Conservation (phyloP, 2,888 invertebrate species). For the Synergus laeviventris region DNA sequence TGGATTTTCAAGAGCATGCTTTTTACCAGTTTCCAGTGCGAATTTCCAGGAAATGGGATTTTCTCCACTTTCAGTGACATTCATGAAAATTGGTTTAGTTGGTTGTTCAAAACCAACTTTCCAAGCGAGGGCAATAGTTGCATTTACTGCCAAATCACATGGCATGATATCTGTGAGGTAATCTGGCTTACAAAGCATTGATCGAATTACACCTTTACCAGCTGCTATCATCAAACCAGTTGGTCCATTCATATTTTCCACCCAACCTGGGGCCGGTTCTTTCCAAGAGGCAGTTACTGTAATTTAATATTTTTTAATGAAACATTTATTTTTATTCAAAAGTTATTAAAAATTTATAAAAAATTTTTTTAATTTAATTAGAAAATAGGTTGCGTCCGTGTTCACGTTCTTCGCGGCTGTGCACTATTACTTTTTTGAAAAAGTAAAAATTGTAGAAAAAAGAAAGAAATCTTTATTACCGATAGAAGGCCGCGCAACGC, state of each 20-base stretch:
- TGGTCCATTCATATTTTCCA: constrained; percentile 93
- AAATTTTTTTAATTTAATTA: too few relatives aligned
- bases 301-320: constrained; percentile 58
- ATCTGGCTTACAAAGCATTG: constrained; percentile 85
- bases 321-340: not conserved
- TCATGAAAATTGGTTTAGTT: constrained; percentile 81
- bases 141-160: constrained; percentile 88
- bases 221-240: constrained; percentile 89
- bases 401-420: too few relatives aligned
- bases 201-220: constrained; percentile 90
- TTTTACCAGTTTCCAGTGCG: constrained; percentile 83
- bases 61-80: constrained; percentile 86
- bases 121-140: constrained; percentile 86
- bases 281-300: constrained; percentile 87
- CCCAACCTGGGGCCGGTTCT: constrained; percentile 92
- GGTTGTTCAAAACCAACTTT: constrained; percentile 77
- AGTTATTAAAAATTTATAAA: too few relatives aligned
- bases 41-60: constrained; percentile 92
- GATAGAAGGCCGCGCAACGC: constrained; percentile 93
- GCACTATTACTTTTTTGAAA: too few relatives aligned
- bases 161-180: constrained; percentile 85
- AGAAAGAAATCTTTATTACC: constrained; percentile 79
- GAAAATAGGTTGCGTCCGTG: too few relatives aligned
- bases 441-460: too few relatives aligned
- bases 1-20: constrained; percentile 79